These are phyloP conservation scores for Neodiprion pinetum DNA, from an alignment of 1,140 invertebrate species.

Conservation along the genomic window DNA sequence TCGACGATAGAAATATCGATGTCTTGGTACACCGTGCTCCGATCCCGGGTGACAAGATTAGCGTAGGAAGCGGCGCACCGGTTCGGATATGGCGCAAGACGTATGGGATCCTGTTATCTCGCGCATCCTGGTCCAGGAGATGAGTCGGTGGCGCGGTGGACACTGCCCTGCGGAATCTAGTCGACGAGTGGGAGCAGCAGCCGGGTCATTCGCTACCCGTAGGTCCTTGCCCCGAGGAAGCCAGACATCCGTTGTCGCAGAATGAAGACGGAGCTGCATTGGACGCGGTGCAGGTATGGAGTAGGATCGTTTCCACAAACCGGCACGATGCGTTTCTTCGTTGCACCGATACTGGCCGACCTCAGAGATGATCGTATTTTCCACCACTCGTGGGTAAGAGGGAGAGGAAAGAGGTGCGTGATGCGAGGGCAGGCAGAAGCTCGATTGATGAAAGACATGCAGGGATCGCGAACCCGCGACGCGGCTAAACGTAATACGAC, in stretches of 20 bases:
- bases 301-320: too few relatives aligned
- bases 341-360: too few relatives aligned
- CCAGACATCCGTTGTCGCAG: background rate
- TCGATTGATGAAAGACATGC: too few relatives aligned
- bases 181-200: background rate
- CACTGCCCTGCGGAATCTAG: background rate
- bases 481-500: background rate
- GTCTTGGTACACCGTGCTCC: too few relatives aligned
- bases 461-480: too few relatives aligned
- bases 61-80: background rate
- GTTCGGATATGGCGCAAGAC: background rate
- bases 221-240: constrained; percentile 2
- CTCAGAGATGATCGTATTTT: too few relatives aligned
- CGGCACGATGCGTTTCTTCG: too few relatives aligned
- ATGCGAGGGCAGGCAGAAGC: too few relatives aligned
- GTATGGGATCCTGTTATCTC: constrained; percentile 1
- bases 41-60: background rate
- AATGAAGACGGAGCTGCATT: background rate
- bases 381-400: too few relatives aligned
- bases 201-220: background rate
- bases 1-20: too few relatives aligned
- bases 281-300: background rate
- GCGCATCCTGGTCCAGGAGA: constrained; percentile 1
- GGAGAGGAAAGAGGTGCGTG: too few relatives aligned
- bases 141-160: background rate